Base-by-base conservation (phyloP, 1,140 invertebrate genomes). In the Glomeris maerens region DNA sequence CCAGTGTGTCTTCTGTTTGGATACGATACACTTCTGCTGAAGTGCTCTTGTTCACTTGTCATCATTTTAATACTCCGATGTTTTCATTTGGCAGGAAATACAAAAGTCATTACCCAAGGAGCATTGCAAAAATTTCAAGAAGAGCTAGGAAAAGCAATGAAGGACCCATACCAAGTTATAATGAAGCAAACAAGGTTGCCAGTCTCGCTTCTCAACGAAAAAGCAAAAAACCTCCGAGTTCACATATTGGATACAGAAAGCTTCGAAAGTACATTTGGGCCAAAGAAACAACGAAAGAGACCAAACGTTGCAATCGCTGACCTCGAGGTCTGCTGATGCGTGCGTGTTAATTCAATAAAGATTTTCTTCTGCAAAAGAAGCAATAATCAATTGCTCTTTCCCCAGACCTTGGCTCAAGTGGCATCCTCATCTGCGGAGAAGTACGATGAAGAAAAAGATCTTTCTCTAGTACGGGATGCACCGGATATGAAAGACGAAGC, bases 71-170 rank as follows among this genome's bases (percentile, higher is more conserved):
- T 44, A 44, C 7, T 44, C 23, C 23, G 10, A 44, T 44, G 7
- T 27, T 20, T 25, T 21, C 25, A 27, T 7, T 27, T 46, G n/a
- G n/a, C 4, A 74, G 73, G 74, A 2, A 78, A 78, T 59, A 78
- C 75, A 5, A 62, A 71, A 57, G 72, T 76, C 2, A 90, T 99
- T 57, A 84, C 87, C 0, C 94, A 99, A 69, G 81, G 78, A 62
- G 84, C 90, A 2, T 68, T 99, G 25, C 95, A 99, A 72, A 92
- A 88, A 60, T 99, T 99, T 65, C 92, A 98, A 72, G 83, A 86
- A 46, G 91, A 96, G 69, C 77, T 99, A 60, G 89, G 87, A 27
- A 86, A 87, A 60, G 93, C 84, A 25, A 75, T 93, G 39, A 90
- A 84, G 61, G 91, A 99, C 72, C 94, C 95, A 0, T 98, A 97